Evolutionary conservation across 2,113 vertebrate genomes (phyloP).

Genomic region (Mesoclemmys tuberculata): DNA sequence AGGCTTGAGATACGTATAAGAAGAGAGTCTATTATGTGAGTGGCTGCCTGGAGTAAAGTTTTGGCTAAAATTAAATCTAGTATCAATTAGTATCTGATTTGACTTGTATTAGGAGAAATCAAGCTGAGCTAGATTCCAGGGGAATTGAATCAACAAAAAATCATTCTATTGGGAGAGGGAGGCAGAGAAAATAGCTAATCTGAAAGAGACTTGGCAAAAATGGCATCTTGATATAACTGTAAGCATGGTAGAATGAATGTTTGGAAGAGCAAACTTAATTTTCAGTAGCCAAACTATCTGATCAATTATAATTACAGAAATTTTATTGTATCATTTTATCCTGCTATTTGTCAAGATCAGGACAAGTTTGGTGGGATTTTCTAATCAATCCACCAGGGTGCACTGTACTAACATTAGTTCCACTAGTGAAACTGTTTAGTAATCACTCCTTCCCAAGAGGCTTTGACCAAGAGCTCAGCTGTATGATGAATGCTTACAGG

Average conservation of each 20-base stretch:
- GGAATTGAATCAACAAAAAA: accelerated
- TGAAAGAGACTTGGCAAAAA: not conserved
- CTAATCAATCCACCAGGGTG: not conserved
- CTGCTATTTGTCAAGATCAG: no score
- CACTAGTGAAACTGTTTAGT: not conserved
- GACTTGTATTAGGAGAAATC: not conserved
- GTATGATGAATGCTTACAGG: not conserved
- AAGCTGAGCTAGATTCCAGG: not conserved
- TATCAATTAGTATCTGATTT: not conserved
- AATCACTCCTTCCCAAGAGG: not conserved
- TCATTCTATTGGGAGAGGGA: not conserved
- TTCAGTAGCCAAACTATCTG: accelerated
- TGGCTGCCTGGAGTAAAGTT: not conserved
- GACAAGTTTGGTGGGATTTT: not conserved
- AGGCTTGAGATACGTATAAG: not conserved
- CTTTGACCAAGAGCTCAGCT: slow-evolving; percentile 25
- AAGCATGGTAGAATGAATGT: accelerated
- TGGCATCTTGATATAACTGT: not conserved
- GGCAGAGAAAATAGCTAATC: not conserved
- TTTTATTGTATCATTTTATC: not conserved
- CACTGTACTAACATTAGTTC: not conserved
- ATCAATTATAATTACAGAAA: accelerated
- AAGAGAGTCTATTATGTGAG: not conserved
- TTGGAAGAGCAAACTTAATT: not conserved
- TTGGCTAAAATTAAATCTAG: not conserved